Conservation (phyloP, 2,113 vertebrate genomes). For the Hiodon tergisus region DNA sequence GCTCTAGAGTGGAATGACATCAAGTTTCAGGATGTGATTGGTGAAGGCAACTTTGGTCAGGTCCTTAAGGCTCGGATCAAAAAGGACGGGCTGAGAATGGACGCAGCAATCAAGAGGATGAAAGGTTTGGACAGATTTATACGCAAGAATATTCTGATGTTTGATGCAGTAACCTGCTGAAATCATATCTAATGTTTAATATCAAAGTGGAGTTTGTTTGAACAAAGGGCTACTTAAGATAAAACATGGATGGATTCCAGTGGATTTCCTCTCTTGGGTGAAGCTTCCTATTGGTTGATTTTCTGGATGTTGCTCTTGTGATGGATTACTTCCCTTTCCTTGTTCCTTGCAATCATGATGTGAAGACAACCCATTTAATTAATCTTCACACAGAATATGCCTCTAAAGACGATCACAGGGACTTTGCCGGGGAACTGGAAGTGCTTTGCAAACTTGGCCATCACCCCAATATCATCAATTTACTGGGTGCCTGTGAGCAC, state of each 20-base stretch:
- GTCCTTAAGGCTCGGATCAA: constrained; percentile 84
- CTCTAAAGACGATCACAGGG: constrained; percentile 81
- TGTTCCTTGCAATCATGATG: neutral
- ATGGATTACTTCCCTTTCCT: neutral
- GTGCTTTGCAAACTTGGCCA: constrained; percentile 84
- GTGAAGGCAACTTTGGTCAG: constrained; percentile 84
- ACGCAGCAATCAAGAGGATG: constrained; percentile 84
- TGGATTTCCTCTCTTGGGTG: neutral
- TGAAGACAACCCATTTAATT: neutral
- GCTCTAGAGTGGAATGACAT: constrained; percentile 85
- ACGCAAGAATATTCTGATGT: too few relatives aligned
- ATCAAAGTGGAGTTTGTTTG: neutral
- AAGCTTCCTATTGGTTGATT: neutral
- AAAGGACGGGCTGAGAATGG: constrained; percentile 82
- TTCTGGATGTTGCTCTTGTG: neutral
- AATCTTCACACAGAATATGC: constrained; percentile 67
- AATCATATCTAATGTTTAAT: neutral
- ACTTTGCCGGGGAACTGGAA: constrained; percentile 83
- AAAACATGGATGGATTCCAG: neutral
- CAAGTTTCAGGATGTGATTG: constrained; percentile 86
- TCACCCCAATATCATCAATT: constrained; percentile 83
- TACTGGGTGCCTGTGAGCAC: constrained; percentile 82
- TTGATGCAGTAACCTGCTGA: neutral
- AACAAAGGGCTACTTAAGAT: too few relatives aligned
- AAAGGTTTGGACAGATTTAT: constrained; percentile 59